Evolutionary conservation across 2,888 invertebrate species (phyloP).

Genomic region (Cryptus viduatorius): DNA sequence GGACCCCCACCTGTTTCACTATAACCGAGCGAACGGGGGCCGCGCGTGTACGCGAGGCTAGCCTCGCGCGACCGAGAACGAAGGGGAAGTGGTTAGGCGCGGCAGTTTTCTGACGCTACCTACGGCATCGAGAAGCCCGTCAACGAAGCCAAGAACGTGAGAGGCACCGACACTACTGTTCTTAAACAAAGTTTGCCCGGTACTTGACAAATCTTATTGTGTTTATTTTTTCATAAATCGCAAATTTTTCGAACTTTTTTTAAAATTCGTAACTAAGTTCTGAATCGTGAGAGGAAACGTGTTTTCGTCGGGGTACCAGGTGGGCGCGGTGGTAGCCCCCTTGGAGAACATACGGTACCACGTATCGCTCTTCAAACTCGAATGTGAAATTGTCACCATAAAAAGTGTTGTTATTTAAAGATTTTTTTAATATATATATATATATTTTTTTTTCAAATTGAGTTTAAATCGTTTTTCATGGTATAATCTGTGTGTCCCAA

Average conservation of each 20-base stretch:
- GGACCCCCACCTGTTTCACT: conserved; percentile 80
- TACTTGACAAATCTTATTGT: conserved; percentile 5
- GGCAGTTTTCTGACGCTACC: conserved; percentile 81
- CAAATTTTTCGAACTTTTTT: background rate
- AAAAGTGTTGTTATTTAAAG: background rate
- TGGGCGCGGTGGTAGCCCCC: conserved; percentile 60
- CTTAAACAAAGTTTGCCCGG: conserved; percentile 17
- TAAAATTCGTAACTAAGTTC: background rate
- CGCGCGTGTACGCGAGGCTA: conserved; percentile 66
- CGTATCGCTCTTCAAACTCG: conserved; percentile 13
- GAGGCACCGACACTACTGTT: background rate
- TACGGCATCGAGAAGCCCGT: conserved; percentile 71
- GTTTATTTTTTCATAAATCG: background rate
- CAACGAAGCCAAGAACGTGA: conserved; percentile 45
- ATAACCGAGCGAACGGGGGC: conserved; percentile 62
- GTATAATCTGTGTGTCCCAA: conserved; percentile 32
- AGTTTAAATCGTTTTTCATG: background rate
- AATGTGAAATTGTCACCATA: conserved; percentile 1
- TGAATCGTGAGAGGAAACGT: background rate
- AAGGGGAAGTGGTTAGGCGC: conserved; percentile 75
- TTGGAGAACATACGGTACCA: conserved; percentile 56
- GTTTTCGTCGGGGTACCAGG: conserved; percentile 45
- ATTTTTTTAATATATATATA: background rate
- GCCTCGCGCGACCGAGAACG: conserved; percentile 63
- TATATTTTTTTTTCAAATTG: background rate